These are phyloP conservation scores for Fregata magnificens DNA, from an alignment of 2,113 vertebrate species.

Conservation along the genomic window DNA sequence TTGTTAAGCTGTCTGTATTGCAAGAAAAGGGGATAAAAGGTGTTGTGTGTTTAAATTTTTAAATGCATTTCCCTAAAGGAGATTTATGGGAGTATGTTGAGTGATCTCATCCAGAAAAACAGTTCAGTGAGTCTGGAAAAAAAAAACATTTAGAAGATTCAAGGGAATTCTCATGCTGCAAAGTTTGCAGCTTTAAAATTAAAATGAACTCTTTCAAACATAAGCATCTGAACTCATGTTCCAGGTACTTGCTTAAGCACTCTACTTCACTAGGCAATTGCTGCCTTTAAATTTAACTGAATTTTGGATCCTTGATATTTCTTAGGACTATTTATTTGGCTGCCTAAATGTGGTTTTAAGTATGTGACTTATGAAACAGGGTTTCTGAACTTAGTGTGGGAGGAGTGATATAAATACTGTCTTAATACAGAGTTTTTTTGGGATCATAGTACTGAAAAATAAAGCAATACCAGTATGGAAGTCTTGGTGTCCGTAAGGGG, in stretches of 20 bases:
- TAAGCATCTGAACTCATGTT: not conserved
- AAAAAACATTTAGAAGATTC: not conserved
- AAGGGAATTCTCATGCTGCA: not conserved
- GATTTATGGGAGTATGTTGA: not conserved
- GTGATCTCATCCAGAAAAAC: not conserved
- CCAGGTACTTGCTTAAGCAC: not conserved
- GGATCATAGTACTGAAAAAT: not conserved
- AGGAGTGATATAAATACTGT: not conserved
- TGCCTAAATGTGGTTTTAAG: not conserved
- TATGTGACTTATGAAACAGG: not conserved
- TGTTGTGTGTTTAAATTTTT: not conserved
- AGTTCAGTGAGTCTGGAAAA: not conserved
- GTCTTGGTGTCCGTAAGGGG: not conserved
- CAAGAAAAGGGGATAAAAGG: not conserved
- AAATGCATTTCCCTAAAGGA: not conserved
- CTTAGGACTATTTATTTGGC: not conserved
- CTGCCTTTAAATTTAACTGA: not conserved
- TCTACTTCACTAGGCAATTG: not conserved
- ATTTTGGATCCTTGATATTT: not conserved
- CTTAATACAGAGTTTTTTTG: not conserved
- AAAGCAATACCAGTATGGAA: not conserved
- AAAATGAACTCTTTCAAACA: not conserved
- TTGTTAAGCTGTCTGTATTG: not conserved
- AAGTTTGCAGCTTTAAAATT: not conserved
- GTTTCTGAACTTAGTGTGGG: not conserved